Base-by-base conservation (phyloP, 2,888 invertebrate species). In the Diploptera punctata region DNA sequence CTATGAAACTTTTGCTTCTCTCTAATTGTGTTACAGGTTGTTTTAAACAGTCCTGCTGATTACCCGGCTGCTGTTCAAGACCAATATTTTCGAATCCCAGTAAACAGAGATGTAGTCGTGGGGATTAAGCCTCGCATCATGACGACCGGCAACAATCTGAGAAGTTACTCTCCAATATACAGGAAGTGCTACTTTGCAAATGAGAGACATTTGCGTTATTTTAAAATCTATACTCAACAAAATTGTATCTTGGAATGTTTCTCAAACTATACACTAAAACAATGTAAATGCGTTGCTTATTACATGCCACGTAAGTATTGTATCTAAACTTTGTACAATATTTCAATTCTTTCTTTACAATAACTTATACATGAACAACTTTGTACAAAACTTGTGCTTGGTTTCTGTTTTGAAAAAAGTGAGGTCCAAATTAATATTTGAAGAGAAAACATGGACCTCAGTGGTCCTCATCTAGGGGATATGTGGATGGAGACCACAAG, bases 111-210 rank as follows among this genome's bases (percentile, higher is more conserved):
- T 81, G 87, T 92, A 0, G 86, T 91, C 0, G 90, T 91, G 0
- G 88, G 90, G 0, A 88, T 92, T 16, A 89, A 90, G 80, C 92
- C 92, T 0, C 90, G 91, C 80, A 91, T 92, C 86, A 91, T 92
- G 84, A 91, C 90, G 2, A 92, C 92, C 1, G 90, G 91, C 0
- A 86, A 87, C 68, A 89, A 89, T 24, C 81, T 92, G 7, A 85
- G 84, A 76, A 85, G 86, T 69, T 92, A 92, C 76, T 86, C 87
- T 68, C 89, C 91, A 0, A 43, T 73, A 16, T 67, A 68, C 13
- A 70, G 91, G 9, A 89, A 89, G 78, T 92, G 92, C 78, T 91
- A 87, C 81, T 92, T 91, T 80, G 88, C 89, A 72, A 83, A 82
- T 68, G 92, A 92, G 79, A 85, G 90, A 13, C 85, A 87, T 76